Evolutionary conservation across 2,113 vertebrate species (phyloP).

Genomic region (Athene cunicularia): DNA sequence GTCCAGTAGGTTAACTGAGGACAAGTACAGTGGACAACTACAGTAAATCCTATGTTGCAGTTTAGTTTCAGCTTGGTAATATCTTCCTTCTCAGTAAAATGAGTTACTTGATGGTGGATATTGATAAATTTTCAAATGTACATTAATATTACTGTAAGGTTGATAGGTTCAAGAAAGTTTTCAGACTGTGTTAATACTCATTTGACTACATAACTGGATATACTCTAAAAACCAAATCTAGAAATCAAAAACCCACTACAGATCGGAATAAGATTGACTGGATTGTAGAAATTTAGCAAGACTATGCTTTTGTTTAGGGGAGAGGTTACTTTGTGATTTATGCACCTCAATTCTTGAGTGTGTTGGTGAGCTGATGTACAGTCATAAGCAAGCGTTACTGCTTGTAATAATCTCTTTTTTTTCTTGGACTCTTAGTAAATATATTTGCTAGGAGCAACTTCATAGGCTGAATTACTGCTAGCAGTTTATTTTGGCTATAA

Average conservation of each 20-base stretch:
- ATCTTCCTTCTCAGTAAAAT: neutral
- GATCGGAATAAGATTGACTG: neutral
- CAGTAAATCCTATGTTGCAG: neutral
- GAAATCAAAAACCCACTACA: neutral
- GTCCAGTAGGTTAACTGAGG: neutral
- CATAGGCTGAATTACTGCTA: neutral
- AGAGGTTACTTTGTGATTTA: neutral
- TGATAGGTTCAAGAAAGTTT: neutral
- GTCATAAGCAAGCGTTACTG: neutral
- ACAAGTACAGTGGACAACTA: neutral
- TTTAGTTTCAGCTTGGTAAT: neutral
- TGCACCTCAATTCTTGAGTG: neutral
- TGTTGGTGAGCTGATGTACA: neutral
- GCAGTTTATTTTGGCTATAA: conserved; percentile 32
- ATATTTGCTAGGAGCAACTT: neutral
- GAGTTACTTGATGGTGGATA: accelerated
- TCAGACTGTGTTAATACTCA: neutral
- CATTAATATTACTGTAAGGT: neutral
- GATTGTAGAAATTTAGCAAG: neutral
- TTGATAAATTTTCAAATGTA: neutral
- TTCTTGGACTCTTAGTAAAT: neutral
- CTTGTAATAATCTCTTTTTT: neutral
- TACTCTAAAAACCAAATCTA: neutral
- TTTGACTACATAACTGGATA: neutral
- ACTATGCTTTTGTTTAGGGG: neutral